These are phyloP conservation scores for Cyclargus thomasi DNA, from an alignment of 1,140 invertebrate genomes.

Conservation along the genomic window DNA sequence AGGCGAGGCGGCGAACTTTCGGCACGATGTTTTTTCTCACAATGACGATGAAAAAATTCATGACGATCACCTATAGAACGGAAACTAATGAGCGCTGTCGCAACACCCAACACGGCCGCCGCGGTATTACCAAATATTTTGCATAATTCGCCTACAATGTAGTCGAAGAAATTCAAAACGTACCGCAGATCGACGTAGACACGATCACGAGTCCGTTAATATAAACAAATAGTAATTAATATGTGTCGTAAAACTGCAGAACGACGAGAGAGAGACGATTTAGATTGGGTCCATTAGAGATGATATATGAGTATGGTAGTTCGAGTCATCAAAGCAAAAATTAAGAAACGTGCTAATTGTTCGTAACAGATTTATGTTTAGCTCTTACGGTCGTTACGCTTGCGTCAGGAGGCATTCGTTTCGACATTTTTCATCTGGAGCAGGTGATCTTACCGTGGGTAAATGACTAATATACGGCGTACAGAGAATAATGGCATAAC, in stretches of 20 bases:
- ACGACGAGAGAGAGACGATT: not conserved
- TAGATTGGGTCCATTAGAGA: not conserved
- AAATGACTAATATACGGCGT: not conserved
- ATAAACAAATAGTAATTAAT: not conserved
- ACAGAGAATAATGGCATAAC: conserved; percentile 17
- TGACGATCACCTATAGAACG: conserved; percentile 1
- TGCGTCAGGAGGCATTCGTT: not conserved
- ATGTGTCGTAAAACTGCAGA: not conserved
- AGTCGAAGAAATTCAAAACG: not conserved
- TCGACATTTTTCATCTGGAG: conserved; percentile 1
- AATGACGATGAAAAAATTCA: no score
- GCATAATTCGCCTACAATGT: not conserved
- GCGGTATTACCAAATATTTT: conserved; percentile 11
- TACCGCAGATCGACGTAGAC: not conserved
- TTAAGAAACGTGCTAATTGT: not conserved
- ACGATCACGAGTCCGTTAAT: not conserved
- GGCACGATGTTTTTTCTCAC: conserved; percentile 2
- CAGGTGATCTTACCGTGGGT: not conserved
- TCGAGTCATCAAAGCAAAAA: conserved; percentile 6
- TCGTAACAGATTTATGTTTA: not conserved
- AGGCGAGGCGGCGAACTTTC: not conserved
- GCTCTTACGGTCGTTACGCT: not conserved
- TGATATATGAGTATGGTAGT: not conserved
- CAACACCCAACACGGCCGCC: not conserved
- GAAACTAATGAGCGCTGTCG: not conserved